A percentile compares a stretch with the other conserved stretches of the same genome.
Conservation (phyloP, 2,888 invertebrate species). For the Chaetogeoica ovagalla region DNA sequence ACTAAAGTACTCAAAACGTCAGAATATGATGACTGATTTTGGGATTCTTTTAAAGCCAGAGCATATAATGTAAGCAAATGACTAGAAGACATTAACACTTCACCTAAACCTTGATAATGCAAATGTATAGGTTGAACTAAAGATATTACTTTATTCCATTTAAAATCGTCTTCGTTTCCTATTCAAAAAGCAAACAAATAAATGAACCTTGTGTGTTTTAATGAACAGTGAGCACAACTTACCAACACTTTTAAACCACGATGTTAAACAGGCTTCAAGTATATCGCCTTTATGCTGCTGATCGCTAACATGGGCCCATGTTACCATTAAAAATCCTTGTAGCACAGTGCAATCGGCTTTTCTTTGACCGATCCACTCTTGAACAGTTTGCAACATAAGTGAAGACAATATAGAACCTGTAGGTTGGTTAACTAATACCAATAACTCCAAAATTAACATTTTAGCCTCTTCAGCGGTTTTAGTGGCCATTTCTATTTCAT, state of each 20-base stretch:
- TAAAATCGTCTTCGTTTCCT: constrained; percentile 60
- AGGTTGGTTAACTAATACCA: constrained; percentile 61
- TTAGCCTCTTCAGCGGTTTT: constrained; percentile 63
- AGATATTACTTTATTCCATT: constrained; percentile 62
- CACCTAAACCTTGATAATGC: constrained; percentile 62
- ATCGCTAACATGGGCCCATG: constrained; percentile 62
- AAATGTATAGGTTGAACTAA: constrained; percentile 61
- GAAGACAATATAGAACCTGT: constrained; percentile 59
- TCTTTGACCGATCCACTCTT: constrained; percentile 62
- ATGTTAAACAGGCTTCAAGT: constrained; percentile 63
- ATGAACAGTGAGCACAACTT: background rate
- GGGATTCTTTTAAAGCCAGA: constrained; percentile 52
- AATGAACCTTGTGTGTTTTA: background rate
- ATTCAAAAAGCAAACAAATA: background rate
- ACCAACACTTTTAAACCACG: constrained; percentile 61
- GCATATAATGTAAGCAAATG: constrained; percentile 64
- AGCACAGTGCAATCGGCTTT: constrained; percentile 62
- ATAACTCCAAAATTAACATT: constrained; percentile 63
- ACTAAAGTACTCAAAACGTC: constrained; percentile 59
- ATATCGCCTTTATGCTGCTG: constrained; percentile 62
- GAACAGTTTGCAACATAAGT: constrained; percentile 59
- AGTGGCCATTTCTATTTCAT: constrained; percentile 62
- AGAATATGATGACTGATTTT: constrained; percentile 42
- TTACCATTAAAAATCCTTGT: constrained; percentile 61
- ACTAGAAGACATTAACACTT: constrained; percentile 62